phyloP scores from a whole-genome alignment of 2,113 vertebrate genomes.

The Mormyrus lacerda region DNA sequence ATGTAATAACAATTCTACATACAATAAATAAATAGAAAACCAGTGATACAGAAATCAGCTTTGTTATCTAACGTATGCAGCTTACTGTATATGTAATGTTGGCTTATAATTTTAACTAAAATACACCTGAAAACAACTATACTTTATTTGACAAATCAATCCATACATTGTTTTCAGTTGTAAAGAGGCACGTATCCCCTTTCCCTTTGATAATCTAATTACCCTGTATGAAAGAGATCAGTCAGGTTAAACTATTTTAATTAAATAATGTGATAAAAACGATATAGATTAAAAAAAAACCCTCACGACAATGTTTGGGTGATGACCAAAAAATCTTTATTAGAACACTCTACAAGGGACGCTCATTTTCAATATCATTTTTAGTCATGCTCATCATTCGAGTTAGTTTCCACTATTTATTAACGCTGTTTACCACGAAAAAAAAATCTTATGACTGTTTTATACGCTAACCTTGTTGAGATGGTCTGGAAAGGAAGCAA shows the following conservation, averaged over 20 bases:
- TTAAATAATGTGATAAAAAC: background rate
- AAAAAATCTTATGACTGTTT: background rate
- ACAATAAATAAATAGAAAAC: background rate
- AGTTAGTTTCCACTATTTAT: background rate
- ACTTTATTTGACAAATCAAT: background rate
- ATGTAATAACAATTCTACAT: background rate
- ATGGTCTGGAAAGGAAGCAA: background rate
- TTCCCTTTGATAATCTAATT: background rate
- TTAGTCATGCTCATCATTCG: background rate
- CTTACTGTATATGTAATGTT: background rate
- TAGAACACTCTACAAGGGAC: background rate
- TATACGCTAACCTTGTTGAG: background rate
- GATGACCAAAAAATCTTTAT: background rate
- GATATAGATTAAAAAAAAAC: background rate
- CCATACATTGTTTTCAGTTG: background rate
- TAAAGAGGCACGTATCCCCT: background rate
- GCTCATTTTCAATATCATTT: background rate
- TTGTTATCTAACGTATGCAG: background rate
- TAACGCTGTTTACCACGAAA: background rate
- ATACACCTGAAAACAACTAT: background rate
- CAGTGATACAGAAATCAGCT: background rate
- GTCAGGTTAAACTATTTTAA: background rate
- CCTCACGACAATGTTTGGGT: background rate
- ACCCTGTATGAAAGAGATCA: background rate
- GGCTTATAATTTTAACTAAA: background rate